Percentiles rank a stretch among this genome's conserved stretches.
phyloP scores from a whole-genome alignment of 2,888 invertebrate genomes.

The Clostera curtula region DNA sequence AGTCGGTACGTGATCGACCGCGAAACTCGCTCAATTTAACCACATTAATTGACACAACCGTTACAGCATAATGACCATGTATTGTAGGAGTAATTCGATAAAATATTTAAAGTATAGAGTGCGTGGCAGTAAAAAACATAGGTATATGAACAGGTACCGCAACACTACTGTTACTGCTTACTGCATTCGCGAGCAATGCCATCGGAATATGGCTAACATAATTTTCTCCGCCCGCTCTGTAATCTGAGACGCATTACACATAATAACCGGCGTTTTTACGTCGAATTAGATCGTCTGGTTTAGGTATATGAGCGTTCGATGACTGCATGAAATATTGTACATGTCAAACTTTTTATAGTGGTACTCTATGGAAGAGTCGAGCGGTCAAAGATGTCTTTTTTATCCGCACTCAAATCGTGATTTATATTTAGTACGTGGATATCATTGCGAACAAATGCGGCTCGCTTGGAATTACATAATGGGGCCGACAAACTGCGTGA shows the following conservation, averaged over 20 bases:
- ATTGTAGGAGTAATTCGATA: slow-evolving; percentile 67
- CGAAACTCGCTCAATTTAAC: slow-evolving; percentile 59
- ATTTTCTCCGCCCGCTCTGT: slow-evolving; percentile 50
- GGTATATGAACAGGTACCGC: slow-evolving; percentile 9
- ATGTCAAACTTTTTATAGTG: slow-evolving; percentile 22
- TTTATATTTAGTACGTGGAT: slow-evolving; percentile 26
- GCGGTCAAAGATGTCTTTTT: slow-evolving; percentile 21
- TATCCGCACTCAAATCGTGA: slow-evolving; percentile 18
- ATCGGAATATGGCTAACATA: slow-evolving; percentile 51
- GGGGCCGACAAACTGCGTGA: slow-evolving; percentile 31
- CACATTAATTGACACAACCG: slow-evolving; percentile 68
- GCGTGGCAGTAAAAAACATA: slow-evolving; percentile 36
- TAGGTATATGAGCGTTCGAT: slow-evolving; percentile 30
- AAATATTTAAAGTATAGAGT: slow-evolving; percentile 53
- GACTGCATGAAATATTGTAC: slow-evolving; percentile 30
- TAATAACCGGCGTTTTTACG: slow-evolving; percentile 42
- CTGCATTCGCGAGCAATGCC: slow-evolving; percentile 45
- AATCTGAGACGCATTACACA: slow-evolving; percentile 57
- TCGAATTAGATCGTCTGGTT: slow-evolving; percentile 35
- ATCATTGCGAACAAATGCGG: slow-evolving; percentile 25
- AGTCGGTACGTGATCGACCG: slow-evolving; percentile 54
- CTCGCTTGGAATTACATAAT: slow-evolving; percentile 26
- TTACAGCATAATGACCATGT: slow-evolving; percentile 61
- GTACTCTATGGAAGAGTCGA: slow-evolving; percentile 23
- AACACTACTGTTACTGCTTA: slow-evolving; percentile 25